Conservation (phyloP, 2,888 invertebrate species). For the Idaea straminata region DNA sequence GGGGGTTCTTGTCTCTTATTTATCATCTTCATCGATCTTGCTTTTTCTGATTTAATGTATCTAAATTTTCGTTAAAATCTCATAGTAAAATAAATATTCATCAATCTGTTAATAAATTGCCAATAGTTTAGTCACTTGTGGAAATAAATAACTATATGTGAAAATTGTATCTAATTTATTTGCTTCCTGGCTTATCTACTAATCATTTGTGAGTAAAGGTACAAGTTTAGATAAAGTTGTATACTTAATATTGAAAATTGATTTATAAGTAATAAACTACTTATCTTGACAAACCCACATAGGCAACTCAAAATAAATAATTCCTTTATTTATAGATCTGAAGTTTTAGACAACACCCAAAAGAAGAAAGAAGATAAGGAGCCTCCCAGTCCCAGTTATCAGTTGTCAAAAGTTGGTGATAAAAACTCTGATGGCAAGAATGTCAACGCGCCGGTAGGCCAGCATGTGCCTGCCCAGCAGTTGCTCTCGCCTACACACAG, state of each 20-base stretch:
- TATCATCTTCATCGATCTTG: background rate
- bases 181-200: background rate
- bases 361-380: slow-evolving; percentile 76
- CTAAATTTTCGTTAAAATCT: too few relatives aligned
- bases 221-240: too few relatives aligned
- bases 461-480: slow-evolving; percentile 68
- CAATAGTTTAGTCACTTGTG: background rate
- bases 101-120: too few relatives aligned
- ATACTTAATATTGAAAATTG: too few relatives aligned
- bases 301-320: background rate
- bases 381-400: slow-evolving; percentile 53
- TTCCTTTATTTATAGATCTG: slow-evolving; percentile 74
- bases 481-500: slow-evolving; percentile 58
- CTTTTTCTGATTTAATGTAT: too few relatives aligned
- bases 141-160: background rate
- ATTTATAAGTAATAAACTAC: background rate
- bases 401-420: slow-evolving; percentile 53
- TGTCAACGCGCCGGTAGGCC: slow-evolving; percentile 52
- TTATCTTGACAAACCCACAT: background rate
- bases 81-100: too few relatives aligned
- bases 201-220: background rate
- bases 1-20: background rate
- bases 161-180: background rate
- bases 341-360: slow-evolving; percentile 81
- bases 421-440: slow-evolving; percentile 51